Evolutionary conservation across 2,113 vertebrate species (phyloP), one percentile per base, ranked within the genome.

Genomic region (Serinus canaria): DNA sequence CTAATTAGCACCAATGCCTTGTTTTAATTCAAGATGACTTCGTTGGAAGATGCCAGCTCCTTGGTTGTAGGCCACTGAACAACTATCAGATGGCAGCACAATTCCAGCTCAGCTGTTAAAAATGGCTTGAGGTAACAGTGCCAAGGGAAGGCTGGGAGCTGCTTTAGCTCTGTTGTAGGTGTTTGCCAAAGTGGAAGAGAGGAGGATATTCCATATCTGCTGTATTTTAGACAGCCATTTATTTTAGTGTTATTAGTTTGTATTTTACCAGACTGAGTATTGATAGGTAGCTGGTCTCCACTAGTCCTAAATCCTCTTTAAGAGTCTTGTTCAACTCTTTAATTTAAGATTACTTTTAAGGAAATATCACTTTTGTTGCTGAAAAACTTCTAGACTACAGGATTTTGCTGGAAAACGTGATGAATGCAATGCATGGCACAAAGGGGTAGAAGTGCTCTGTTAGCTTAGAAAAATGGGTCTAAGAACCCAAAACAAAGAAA

Each of bases 351-450:
- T 10, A 74, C 25, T 86, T 68, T 62, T 82, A 55, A 52, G 46
- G 47, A 33, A 35, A n/a, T 43, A 46, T 46, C 1, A 2, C 21
- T 77, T 68, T 9, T 5, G 6, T 37, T n/a, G 43, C 9, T 22
- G 15, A 77, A 47, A 85, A 69, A 35, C 7, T 77, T 74, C 15
- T 56, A 17, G 30, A 23, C 62, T 55, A 4, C 10, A 21, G 23
- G 46, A 16, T 86, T 14, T 55, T 92, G 27, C 37, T 69, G 58
- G 37, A 64, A 81, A 84, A 75, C 3, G 6, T 10, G 41, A 22
- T 55, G 3, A 8, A 28, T 1, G 4, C 7, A 2, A 4, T 72
- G 13, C 0, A 1, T 49, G 41, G 15, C 11, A 13, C 1, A 4
- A 47, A 44, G 16, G 6, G 52, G 14, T 37, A 21, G n/a, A 80